Evolutionary conservation across 2,797 vertebrate species (phyloP).

Genomic region (Falco naumanni): DNA sequence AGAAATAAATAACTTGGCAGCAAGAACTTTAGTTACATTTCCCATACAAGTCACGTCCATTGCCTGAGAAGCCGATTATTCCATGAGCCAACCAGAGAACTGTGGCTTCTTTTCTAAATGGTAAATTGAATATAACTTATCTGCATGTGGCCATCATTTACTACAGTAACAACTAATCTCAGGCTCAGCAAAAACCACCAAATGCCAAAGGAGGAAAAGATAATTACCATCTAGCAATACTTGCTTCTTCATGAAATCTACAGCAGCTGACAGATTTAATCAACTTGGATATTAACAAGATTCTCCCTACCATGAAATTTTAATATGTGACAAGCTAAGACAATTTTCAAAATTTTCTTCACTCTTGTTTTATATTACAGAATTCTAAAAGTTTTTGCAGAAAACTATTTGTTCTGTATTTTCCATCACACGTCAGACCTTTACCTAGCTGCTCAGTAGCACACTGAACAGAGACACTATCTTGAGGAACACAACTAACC

Average conservation of each 20-base stretch:
- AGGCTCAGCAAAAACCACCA: not conserved
- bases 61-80: not conserved
- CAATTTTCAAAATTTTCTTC: not conserved
- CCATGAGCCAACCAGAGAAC: not conserved
- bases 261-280: not conserved
- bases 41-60: not conserved
- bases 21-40: not conserved
- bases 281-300: not conserved
- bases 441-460: not conserved
- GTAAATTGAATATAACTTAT: constrained; percentile 5
- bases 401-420: not conserved
- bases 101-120: not conserved
- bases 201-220: not conserved
- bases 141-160: not conserved
- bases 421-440: not conserved
- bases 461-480: not conserved
- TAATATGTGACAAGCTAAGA: not conserved
- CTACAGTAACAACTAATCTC: not conserved
- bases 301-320: not conserved
- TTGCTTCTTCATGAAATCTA: not conserved
- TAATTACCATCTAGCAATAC: not conserved
- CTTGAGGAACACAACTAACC: not conserved
- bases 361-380: not conserved
- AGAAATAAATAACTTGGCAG: not conserved
- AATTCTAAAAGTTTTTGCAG: not conserved